A percentile compares a stretch with the other conserved stretches of the same genome.
Conservation (phyloP, 2,797 vertebrate species). For the Siniperca obscura region DNA sequence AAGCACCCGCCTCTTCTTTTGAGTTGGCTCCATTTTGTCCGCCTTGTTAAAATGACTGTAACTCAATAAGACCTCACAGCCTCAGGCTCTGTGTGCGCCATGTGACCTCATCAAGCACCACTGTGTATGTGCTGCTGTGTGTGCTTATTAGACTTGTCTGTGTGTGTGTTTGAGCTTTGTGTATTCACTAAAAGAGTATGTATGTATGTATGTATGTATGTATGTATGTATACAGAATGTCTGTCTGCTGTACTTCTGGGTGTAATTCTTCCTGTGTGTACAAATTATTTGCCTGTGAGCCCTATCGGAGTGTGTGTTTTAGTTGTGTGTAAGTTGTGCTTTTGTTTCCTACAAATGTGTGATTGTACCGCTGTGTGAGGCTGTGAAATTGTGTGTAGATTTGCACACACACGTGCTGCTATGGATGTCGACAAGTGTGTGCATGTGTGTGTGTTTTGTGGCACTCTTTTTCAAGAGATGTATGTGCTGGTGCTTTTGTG, state of each 20-base stretch:
- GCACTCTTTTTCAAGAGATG: not conserved
- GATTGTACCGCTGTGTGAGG: not conserved
- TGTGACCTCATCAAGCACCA: conserved; percentile 62
- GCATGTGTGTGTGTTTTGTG: too few relatives aligned
- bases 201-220: not conserved
- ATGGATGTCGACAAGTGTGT: not conserved
- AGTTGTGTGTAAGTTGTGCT: not conserved
- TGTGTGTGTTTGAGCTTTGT: conserved; percentile 1
- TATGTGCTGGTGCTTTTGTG: not conserved
- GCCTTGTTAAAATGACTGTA: conserved; percentile 63
- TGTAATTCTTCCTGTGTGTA: conserved; percentile 10
- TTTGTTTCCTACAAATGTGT: not conserved
- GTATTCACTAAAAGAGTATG: not conserved
- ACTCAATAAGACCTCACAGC: conserved; percentile 66
- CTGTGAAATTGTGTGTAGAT: not conserved
- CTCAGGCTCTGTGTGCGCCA: conserved; percentile 44
- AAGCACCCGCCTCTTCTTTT: conserved; percentile 23
- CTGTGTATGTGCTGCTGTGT: conserved; percentile 14
- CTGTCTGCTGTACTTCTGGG: not conserved
- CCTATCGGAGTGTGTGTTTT: not conserved
- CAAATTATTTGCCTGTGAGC: not conserved
- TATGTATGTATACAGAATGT: not conserved
- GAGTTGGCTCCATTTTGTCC: conserved; percentile 63
- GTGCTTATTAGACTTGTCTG: not conserved
- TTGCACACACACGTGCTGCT: not conserved